These are phyloP conservation scores for Pitta sordida DNA, from an alignment of 2,113 vertebrate species.

Conservation along the genomic window DNA sequence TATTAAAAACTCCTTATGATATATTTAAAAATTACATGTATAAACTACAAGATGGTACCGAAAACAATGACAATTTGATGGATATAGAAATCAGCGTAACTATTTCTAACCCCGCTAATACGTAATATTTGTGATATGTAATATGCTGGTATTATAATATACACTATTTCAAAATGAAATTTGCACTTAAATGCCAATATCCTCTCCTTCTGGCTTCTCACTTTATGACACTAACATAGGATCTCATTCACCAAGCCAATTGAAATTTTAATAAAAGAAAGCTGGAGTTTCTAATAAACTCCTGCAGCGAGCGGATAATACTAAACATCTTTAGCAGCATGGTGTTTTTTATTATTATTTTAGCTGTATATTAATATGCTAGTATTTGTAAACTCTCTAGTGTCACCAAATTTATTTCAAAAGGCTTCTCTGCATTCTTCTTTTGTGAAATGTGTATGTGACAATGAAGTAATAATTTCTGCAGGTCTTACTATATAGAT, in stretches of 20 bases:
- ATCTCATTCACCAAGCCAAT: slow-evolving; percentile 86
- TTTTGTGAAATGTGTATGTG: slow-evolving; percentile 70
- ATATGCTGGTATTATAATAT: slow-evolving; percentile 72
- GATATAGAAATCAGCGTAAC: slow-evolving; percentile 66
- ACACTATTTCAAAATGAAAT: slow-evolving; percentile 82
- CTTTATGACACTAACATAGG: slow-evolving; percentile 85
- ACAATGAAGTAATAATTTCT: slow-evolving; percentile 65
- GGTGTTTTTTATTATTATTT: slow-evolving; percentile 87
- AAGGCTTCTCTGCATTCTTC: slow-evolving; percentile 66
- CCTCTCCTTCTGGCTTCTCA: slow-evolving; percentile 82
- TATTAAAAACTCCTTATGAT: slow-evolving; percentile 62
- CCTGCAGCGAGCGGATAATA: slow-evolving; percentile 82
- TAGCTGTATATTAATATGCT: slow-evolving; percentile 87
- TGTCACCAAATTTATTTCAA: slow-evolving; percentile 79
- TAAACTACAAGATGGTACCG: slow-evolving; percentile 66
- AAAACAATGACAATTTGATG: slow-evolving; percentile 68
- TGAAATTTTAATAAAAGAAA: slow-evolving; percentile 90
- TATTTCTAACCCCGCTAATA: slow-evolving; percentile 67
- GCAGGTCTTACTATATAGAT: slow-evolving; percentile 32
- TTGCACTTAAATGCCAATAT: slow-evolving; percentile 83
- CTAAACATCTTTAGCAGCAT: slow-evolving; percentile 86
- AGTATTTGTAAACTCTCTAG: slow-evolving; percentile 86
- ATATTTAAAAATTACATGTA: slow-evolving; percentile 65
- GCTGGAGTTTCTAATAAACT: slow-evolving; percentile 89
- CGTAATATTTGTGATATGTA: slow-evolving; percentile 76